Conservation (phyloP, 2,888 invertebrate genomes). For the Acanthopleura granulata region DNA sequence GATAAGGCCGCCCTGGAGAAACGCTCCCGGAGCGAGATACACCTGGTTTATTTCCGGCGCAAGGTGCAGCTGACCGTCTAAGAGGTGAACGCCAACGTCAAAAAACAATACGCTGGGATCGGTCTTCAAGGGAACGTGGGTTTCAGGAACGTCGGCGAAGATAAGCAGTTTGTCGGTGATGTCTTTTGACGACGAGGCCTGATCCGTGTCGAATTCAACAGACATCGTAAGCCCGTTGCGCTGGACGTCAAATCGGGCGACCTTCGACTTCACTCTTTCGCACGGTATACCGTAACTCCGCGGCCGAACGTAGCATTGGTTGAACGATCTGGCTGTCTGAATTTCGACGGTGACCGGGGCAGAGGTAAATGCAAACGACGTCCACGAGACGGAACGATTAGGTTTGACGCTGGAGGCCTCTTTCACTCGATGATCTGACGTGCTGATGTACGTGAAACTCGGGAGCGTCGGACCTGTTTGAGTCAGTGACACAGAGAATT, state of each 20-base stretch:
- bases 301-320: not conserved
- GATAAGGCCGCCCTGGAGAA: slow-evolving; percentile 28
- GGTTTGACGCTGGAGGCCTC: slow-evolving; percentile 10
- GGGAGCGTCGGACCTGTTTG: slow-evolving; percentile 13
- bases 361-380: not conserved
- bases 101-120: slow-evolving; percentile 26
- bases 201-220: not conserved
- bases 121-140: slow-evolving; percentile 18
- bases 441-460: slow-evolving; percentile 24
- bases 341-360: not conserved
- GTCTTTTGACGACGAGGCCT: slow-evolving; percentile 1
- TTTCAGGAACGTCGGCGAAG: slow-evolving; percentile 30
- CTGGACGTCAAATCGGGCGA: not conserved
- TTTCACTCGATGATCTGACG: slow-evolving; percentile 19
- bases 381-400: not conserved
- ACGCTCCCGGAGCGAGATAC: slow-evolving; percentile 29
- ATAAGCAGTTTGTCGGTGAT: slow-evolving; percentile 30
- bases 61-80: slow-evolving; percentile 24
- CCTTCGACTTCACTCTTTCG: not conserved
- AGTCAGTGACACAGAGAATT: slow-evolving; percentile 20
- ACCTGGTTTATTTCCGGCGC: slow-evolving; percentile 20
- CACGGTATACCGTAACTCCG: not conserved
- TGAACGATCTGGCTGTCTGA: not conserved
- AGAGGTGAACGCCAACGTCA: slow-evolving; percentile 22
- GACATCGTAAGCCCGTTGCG: not conserved